Percentiles rank a stretch among this genome's conserved stretches.
phyloP scores from a whole-genome alignment of 2,888 invertebrate genomes.

The Calameuta pallipes region DNA sequence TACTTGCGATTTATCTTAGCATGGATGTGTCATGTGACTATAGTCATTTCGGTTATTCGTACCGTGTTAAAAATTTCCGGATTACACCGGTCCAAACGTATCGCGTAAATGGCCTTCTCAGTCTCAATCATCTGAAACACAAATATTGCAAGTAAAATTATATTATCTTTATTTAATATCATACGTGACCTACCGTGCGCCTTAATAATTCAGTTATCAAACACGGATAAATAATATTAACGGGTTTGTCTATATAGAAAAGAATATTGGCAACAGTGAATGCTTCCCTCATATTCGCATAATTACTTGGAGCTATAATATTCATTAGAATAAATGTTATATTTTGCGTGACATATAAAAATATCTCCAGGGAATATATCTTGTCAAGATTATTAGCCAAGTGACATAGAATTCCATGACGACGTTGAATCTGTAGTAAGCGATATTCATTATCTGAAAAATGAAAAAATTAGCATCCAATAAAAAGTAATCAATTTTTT shows the following conservation, averaged over 20 bases:
- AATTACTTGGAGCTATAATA: neutral
- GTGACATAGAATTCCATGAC: neutral
- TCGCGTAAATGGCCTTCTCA: neutral
- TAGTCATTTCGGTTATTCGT: neutral
- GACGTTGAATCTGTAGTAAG: neutral
- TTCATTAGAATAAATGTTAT: neutral
- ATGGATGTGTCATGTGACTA: neutral
- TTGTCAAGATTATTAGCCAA: neutral
- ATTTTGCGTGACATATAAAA: neutral
- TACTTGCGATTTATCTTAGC: neutral
- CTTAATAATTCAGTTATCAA: neutral
- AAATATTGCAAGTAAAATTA: neutral
- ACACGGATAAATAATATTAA: neutral
- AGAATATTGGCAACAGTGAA: neutral
- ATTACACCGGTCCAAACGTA: neutral
- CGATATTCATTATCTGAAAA: neutral
- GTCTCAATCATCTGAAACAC: neutral
- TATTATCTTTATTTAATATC: neutral
- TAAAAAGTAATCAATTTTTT: no score
- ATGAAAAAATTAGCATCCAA: neutral
- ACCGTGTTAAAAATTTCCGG: neutral
- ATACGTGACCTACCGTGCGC: neutral
- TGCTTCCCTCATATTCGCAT: neutral
- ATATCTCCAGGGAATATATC: neutral
- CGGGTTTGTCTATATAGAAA: neutral